Conservation (phyloP, 2,113 vertebrate genomes). For the Salvator merianae region DNA sequence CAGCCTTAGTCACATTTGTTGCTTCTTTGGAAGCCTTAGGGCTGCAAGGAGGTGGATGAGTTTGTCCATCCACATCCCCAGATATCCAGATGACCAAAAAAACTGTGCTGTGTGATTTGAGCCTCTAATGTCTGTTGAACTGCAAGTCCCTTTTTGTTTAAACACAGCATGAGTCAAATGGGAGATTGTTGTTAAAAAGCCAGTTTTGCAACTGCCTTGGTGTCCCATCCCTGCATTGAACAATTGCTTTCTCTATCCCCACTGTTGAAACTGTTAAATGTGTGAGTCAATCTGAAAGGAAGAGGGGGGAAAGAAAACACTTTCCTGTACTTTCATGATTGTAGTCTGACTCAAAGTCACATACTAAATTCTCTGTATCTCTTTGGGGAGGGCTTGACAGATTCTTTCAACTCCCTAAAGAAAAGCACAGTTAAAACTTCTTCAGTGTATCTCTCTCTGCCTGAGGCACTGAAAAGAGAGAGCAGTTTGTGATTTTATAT, state of each 20-base stretch:
- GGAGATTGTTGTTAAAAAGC: background rate
- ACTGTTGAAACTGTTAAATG: slow-evolving; percentile 24
- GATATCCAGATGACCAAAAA: too few relatives aligned
- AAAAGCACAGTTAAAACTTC: slow-evolving; percentile 46
- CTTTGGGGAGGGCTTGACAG: slow-evolving; percentile 40
- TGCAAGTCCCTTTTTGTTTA: background rate
- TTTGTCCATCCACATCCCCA: too few relatives aligned
- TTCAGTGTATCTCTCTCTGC: slow-evolving; percentile 54
- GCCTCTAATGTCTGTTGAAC: slow-evolving; percentile 6
- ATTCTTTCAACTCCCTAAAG: slow-evolving; percentile 30
- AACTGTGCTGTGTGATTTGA: too few relatives aligned
- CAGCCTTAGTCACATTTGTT: too few relatives aligned
- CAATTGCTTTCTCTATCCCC: background rate
- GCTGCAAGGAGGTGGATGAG: too few relatives aligned
- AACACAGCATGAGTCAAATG: background rate
- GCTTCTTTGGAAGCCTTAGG: too few relatives aligned
- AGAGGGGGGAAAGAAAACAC: background rate
- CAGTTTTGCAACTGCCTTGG: slow-evolving; percentile 8
- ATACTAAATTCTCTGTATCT: slow-evolving; percentile 20
- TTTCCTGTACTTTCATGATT: slow-evolving; percentile 12
- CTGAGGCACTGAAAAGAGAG: slow-evolving; percentile 53
- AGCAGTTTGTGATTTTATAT: slow-evolving; percentile 46
- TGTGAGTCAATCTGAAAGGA: slow-evolving; percentile 5
- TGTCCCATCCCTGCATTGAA: background rate
- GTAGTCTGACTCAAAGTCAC: slow-evolving; percentile 36